Percentiles rank a stretch among this genome's conserved stretches.
Evolutionary conservation across 2,113 vertebrate genomes (phyloP).

Genomic region (Motacilla tschutschensis): DNA sequence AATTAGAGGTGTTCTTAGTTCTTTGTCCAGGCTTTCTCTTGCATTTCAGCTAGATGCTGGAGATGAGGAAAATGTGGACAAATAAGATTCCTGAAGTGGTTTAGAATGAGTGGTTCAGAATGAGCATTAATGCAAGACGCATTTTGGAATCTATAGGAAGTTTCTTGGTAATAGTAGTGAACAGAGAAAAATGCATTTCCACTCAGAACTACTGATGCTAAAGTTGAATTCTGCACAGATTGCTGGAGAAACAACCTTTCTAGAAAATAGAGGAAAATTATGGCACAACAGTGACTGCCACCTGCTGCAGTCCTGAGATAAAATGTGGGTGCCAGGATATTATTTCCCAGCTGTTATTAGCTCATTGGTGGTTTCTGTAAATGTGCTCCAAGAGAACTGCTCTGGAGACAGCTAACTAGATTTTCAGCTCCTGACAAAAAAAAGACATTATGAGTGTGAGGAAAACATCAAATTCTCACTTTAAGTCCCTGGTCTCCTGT

Average conservation of each 20-base stretch:
- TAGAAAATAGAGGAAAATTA: not conserved
- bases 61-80: not conserved
- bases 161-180: not conserved
- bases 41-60: not conserved
- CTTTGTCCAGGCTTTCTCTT: not conserved
- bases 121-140: not conserved
- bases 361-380: not conserved
- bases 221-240: not conserved
- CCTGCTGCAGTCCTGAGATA: not conserved
- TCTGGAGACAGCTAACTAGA: not conserved
- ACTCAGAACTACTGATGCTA: not conserved
- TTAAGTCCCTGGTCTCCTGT: not conserved
- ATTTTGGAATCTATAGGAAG: not conserved
- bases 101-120: not conserved
- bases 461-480: not conserved
- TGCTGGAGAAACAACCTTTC: not conserved
- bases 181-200: not conserved
- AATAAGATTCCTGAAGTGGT: not conserved
- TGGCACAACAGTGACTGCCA: not conserved
- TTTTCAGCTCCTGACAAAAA: not conserved
- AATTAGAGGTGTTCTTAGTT: not conserved
- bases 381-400: not conserved
- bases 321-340: not conserved
- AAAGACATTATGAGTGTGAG: not conserved
- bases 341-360: not conserved